Evolutionary conservation across 2,797 vertebrate species (phyloP).

Genomic region (Vespertilio murinus): DNA sequence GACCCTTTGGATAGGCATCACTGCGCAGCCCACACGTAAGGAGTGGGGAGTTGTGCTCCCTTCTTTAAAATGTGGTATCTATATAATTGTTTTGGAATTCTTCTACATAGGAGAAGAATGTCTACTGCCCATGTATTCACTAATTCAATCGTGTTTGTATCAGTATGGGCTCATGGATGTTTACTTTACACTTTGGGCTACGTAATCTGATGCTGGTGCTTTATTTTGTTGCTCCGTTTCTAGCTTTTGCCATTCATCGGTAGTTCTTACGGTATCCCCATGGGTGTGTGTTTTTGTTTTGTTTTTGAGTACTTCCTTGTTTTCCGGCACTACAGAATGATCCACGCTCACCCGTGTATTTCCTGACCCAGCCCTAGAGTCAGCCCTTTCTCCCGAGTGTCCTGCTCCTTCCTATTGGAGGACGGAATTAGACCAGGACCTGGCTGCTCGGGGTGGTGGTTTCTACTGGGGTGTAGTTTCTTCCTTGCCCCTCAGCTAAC

Average conservation of each 20-base stretch:
- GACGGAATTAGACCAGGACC: not conserved
- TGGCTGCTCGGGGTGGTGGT: not conserved
- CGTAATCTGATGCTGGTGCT: not conserved
- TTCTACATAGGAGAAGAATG: not conserved
- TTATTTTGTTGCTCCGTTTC: not conserved
- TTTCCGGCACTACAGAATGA: not conserved
- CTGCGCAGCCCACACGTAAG: not conserved
- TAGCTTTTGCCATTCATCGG: not conserved
- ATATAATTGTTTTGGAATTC: not conserved
- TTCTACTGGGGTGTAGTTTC: not conserved
- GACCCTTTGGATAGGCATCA: not conserved
- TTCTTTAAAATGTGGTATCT: not conserved
- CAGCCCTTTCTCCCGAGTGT: not conserved
- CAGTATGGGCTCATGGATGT: not conserved
- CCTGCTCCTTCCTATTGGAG: not conserved
- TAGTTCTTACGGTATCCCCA: not conserved
- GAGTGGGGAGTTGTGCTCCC: not conserved
- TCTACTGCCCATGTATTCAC: not conserved
- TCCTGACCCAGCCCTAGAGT: not conserved
- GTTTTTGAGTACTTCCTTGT: not conserved
- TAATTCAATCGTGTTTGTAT: not conserved
- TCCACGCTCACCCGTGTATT: not conserved
- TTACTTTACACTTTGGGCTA: not conserved
- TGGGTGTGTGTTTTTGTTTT: not conserved
- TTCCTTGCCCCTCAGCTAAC: not conserved